A percentile compares a stretch with the other conserved stretches of the same genome.
These are phyloP conservation scores for Suricata suricatta DNA, from an alignment of 2,113 vertebrate genomes.

Conservation along the genomic window DNA sequence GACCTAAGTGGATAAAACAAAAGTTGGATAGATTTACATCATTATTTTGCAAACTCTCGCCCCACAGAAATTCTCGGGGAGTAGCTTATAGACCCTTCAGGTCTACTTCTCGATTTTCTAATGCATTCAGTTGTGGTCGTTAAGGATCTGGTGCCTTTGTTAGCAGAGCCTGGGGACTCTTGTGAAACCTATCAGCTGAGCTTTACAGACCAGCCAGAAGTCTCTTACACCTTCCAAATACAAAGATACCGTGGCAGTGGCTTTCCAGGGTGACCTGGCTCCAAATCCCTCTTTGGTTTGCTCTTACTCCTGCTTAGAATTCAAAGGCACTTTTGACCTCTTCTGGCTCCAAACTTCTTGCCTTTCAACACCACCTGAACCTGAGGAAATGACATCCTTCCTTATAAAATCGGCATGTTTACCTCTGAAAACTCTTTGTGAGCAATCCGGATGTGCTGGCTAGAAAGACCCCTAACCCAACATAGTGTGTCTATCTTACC, in stretches of 20 bases:
- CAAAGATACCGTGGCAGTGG: too few species aligned
- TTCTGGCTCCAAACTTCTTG: neutral
- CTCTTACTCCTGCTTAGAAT: neutral
- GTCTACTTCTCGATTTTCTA: neutral
- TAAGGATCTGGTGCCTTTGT: neutral
- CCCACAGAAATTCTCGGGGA: neutral
- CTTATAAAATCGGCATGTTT: neutral
- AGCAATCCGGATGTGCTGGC: neutral
- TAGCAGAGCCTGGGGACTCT: neutral
- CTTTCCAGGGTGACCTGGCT: neutral
- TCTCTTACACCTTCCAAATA: neutral
- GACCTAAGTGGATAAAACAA: neutral
- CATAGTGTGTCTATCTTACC: too few species aligned
- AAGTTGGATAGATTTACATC: neutral
- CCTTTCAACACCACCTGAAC: neutral
- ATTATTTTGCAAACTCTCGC: neutral
- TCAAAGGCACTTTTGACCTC: neutral
- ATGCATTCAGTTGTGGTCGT: neutral
- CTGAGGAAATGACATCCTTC: neutral
- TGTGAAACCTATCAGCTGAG: neutral
- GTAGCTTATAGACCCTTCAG: neutral
- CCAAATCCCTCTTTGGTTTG: neutral
- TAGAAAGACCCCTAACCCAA: neutral
- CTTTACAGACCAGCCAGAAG: neutral
- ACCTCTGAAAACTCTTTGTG: neutral